Evolutionary conservation across 2,888 invertebrate species (phyloP).

Genomic region (Polyommatus icarus): DNA sequence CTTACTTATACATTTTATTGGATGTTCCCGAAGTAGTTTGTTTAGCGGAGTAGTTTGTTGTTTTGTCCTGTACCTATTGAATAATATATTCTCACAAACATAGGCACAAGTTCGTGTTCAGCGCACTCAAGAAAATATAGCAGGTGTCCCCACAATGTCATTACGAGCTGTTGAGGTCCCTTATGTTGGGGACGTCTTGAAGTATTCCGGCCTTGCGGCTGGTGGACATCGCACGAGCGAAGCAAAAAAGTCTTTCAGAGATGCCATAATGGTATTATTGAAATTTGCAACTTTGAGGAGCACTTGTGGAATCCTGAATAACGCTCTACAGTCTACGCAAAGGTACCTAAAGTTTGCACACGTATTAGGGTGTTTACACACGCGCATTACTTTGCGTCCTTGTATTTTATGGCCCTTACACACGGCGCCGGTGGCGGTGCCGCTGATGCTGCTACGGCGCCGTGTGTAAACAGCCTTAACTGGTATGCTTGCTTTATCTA

Average conservation of each 20-base stretch:
- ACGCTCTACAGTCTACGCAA: slow-evolving; percentile 62
- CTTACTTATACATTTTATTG: no score
- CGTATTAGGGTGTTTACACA: no score
- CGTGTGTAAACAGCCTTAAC: no score
- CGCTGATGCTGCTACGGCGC: no score
- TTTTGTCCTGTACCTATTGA: no score
- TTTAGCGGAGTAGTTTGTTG: no score
- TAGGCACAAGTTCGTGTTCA: slow-evolving; percentile 71
- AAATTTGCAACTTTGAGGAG: slow-evolving; percentile 75
- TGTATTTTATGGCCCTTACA: no score
- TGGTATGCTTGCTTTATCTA: no score
- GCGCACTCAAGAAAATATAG: slow-evolving; percentile 66
- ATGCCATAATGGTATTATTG: slow-evolving; percentile 65
- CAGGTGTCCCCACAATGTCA: slow-evolving; percentile 65
- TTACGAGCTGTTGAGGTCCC: slow-evolving; percentile 64
- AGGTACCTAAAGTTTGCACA: slow-evolving; percentile 50
- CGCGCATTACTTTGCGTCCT: no score
- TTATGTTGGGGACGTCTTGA: slow-evolving; percentile 56
- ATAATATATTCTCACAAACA: neutral
- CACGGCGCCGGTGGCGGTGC: no score
- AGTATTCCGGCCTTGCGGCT: slow-evolving; percentile 66
- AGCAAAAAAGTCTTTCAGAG: slow-evolving; percentile 68
- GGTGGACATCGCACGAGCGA: slow-evolving; percentile 70
- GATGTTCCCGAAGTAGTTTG: no score
- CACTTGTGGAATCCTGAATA: slow-evolving; percentile 64